These are phyloP conservation scores for Agriopis aurantiaria DNA, from an alignment of 2,888 invertebrate species.

Conservation along the genomic window DNA sequence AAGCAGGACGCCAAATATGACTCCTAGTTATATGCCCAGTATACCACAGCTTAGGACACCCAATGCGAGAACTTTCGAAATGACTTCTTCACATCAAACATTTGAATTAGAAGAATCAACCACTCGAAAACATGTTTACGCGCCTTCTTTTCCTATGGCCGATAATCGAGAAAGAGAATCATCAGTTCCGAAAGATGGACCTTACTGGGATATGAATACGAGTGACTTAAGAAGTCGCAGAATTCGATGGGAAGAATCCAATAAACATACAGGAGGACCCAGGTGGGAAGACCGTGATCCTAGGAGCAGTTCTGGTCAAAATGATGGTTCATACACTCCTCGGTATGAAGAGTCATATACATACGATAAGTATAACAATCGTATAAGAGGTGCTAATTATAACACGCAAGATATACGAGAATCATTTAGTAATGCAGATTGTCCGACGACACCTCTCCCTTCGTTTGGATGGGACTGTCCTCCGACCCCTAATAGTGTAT, in stretches of 20 bases:
- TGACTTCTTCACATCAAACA: constrained; percentile 60
- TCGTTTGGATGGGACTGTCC: constrained; percentile 63
- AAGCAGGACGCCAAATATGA: constrained; percentile 50
- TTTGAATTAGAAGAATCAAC: constrained; percentile 63
- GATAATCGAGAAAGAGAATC: constrained; percentile 58
- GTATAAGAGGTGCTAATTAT: constrained; percentile 50
- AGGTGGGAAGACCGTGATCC: constrained; percentile 49
- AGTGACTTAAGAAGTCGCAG: constrained; percentile 25
- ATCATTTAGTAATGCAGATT: constrained; percentile 51
- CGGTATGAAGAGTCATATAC: constrained; percentile 25
- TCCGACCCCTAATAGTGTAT: constrained; percentile 57
- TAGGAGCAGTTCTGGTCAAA: constrained; percentile 41
- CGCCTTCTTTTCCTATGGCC: constrained; percentile 60
- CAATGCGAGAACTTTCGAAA: constrained; percentile 61
- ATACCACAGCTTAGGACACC: constrained; percentile 53
- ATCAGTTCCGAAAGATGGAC: constrained; percentile 49
- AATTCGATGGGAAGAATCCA: constrained; percentile 36
- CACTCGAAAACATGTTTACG: constrained; percentile 69
- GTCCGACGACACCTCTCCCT: constrained; percentile 55
- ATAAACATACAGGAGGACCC: constrained; percentile 43
- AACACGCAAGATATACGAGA: constrained; percentile 51
- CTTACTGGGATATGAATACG: constrained; percentile 48
- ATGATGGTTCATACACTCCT: constrained; percentile 18
- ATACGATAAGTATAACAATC: constrained; percentile 46
- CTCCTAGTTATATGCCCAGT: constrained; percentile 47